Evolutionary conservation across 1,140 invertebrate genomes (phyloP), one percentile per base, ranked within the genome.

Genomic region (Pseudobourletiella spinata): DNA sequence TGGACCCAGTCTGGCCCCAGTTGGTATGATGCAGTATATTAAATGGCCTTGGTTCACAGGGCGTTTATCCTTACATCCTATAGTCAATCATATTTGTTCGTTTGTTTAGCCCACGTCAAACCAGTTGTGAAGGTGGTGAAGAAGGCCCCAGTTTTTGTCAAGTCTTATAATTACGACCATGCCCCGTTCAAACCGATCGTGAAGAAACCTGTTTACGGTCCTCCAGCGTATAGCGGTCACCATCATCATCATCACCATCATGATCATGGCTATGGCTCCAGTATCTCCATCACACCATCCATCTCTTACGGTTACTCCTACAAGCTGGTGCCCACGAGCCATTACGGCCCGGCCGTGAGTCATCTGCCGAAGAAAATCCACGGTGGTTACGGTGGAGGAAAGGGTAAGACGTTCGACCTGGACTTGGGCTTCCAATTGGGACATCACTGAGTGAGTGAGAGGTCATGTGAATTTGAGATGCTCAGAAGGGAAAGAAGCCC

Each of bases 301-400:
- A 59, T 68, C 11, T 68, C 67, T n/a, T 68, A 68, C 42, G 67
- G 67, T n/a, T 68, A 61, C 25, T 68, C 67, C 2, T 68, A 68
- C 48, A 66, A 66, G 57, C 35, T 66, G 11, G 61, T 66, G 26
- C 65, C 65, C 28, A 59, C 61, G 3, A 16, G 24, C 48, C 24
- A 43, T 22, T 59, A 50, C 26, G 55, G 39, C 6, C 39, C 22
- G 2, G 24, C 2, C n/a, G 18, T 32, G 25, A 3, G n/a, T 18
- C 16, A 39, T 15, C 22, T n/a, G n/a, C n/a, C n/a, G n/a, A n/a
- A n/a, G n/a, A n/a, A 42, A 26, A 24, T 26, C 20, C 48, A 29
- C n/a, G 8, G 16, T 54, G 48, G n/a, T 30, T 28, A 29, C 8
- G 58, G n/a, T 52, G 22, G 6, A 32, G 24, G 16, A n/a, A n/a